Base-by-base conservation (phyloP, 2,888 invertebrate genomes). In the Augiades crinisus region DNA sequence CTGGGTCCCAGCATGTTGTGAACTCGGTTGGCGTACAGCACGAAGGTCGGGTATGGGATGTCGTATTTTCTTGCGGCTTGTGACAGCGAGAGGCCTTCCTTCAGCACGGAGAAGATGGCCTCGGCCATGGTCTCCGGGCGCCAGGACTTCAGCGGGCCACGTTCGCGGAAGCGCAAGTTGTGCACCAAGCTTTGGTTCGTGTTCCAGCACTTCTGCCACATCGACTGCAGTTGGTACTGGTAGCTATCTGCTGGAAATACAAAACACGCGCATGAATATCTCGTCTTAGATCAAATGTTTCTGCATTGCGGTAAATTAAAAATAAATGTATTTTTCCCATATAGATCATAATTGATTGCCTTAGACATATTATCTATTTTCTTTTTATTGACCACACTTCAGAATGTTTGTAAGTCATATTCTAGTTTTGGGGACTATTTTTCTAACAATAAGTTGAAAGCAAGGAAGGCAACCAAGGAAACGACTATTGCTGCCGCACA, bases 161-260 rank as follows among this genome's bases (percentile, higher is more conserved):
- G 93, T 85, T 97, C 97, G 40, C 97, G 94, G 91, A 97, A 97
- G 66, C 97, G 93, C 73, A 97, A 89, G 79, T 97, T 96, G 88
- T 97, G 97, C 64, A 97, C 96, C 71, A 97, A 91, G 70, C 95
- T 95, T 84, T 97, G 97, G 83, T 96, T 96, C 63, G 96, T 96
- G 84, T 95, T 97, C 97, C 97, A 97, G 84, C 97, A 97, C 82
- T 97, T 97, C 86, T 97, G 97, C 97, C 97, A 97, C 94, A 97
- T 96, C 53, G 96, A 96, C 85, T 97, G 97, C 79, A 97, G 90
- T 85, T 97, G 97, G 86, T 97, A 97, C 86, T 97, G 97, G 92
- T 97, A 97, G 92, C 96, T 96, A 92, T 96, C 96, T 94, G 94
- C 93, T 95, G 94, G 78, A 88, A 81, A 68, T 64, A 80, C 66